Base-by-base conservation (phyloP, 1,140 invertebrate species). In the Drosophila bocqueti region DNA sequence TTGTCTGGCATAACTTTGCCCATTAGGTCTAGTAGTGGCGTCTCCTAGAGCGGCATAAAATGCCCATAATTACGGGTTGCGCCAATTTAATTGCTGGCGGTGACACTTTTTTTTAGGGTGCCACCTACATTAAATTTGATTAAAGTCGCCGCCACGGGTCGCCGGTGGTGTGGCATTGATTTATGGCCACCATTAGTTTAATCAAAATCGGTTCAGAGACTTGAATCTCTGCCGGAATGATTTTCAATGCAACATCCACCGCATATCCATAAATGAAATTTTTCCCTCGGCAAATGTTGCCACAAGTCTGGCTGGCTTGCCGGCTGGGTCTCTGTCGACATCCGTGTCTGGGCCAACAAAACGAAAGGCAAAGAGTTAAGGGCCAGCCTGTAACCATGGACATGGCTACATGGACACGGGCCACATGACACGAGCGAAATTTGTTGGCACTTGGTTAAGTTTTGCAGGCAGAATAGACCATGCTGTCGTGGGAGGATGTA, bases 151-250 rank as follows among this genome's bases (percentile, higher is more conserved):
- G 31, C 58, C 46, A 34, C 18, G 52, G 47, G 43, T 57, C 21
- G 36, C 54, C 54, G 31, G 21, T 49, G 65, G 31, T 47, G 24
- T 50, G 52, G 21, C 62, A 21, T 15, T 80, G 80, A 86, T 69
- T 83, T 86, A 83, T 83, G 72, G 46, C 58, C 61, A 67, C 83
- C 83, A 86, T 86, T 86, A 86, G 84, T 71, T 83, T 66, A 77
- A 83, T 86, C 84, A 64, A 77, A 86, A 83, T 72, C 66, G 57
- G 60, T 49, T 52, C 50, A 63, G 50, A 21, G 40, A 82, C 47
- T 73, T 78, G 69, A 66, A 73, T 63, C 77, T 58, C 38, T 38
- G 50, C 45, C 42, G 21, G 13, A 40, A 45, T 43, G 42, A 49
- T 64, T 36, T 47, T 59, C 74, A 57, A 60, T 57, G 47, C 18